Evolutionary conservation across 1,140 invertebrate genomes (phyloP).

Genomic region (Zophobas atratus): DNA sequence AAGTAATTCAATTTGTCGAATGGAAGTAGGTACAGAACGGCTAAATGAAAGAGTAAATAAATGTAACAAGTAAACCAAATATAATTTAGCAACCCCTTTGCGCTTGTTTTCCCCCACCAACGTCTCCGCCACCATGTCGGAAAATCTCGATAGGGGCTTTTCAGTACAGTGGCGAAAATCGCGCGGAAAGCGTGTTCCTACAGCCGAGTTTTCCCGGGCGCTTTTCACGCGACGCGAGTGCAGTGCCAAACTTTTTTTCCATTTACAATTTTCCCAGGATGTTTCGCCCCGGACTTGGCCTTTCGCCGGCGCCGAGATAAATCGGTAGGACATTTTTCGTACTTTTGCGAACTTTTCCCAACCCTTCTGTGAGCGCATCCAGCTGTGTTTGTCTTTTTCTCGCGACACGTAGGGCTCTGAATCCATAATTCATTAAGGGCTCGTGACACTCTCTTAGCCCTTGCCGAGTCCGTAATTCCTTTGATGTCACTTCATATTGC

Average conservation of each 20-base stretch:
- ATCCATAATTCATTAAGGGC: constrained; percentile 30
- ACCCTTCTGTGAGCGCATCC: not conserved
- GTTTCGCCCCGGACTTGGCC: not conserved
- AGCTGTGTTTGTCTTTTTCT: constrained; percentile 14
- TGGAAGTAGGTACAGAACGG: constrained; percentile 23
- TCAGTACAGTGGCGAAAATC: constrained; percentile 33
- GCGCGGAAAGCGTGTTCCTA: constrained; percentile 1
- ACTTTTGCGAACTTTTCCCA: not conserved
- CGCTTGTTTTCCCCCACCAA: constrained; percentile 42
- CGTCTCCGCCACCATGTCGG: constrained; percentile 26
- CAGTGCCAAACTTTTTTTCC: not conserved
- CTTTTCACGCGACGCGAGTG: constrained; percentile 2
- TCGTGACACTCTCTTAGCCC: constrained; percentile 29
- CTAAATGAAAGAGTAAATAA: constrained; percentile 49
- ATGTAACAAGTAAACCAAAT: constrained; percentile 51
- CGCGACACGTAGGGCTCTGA: constrained; percentile 17
- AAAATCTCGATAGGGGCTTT: constrained; percentile 38
- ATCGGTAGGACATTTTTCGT: not conserved
- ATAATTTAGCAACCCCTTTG: constrained; percentile 50
- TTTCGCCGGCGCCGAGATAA: not conserved
- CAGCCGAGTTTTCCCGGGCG: not conserved
- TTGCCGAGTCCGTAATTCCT: constrained; percentile 29
- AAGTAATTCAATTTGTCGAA: constrained; percentile 44
- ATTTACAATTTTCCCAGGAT: constrained; percentile 5
- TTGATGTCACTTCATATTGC: constrained; percentile 30